Evolutionary conservation across 2,113 vertebrate species (phyloP).

Genomic region (Epinephelus lanceolatus): DNA sequence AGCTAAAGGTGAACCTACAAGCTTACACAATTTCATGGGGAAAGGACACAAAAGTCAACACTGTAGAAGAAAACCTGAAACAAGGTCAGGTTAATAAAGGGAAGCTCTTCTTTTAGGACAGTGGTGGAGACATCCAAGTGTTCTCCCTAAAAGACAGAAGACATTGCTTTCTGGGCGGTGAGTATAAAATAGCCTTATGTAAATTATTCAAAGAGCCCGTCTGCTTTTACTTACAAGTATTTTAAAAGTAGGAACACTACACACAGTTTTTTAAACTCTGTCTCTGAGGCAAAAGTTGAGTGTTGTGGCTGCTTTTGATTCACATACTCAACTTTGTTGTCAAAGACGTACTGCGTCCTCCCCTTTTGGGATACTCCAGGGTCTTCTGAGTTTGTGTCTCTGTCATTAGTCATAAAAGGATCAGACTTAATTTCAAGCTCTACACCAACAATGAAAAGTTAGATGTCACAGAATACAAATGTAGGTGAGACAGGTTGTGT

Average conservation of each 20-base stretch:
- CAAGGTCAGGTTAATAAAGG: constrained; percentile 22
- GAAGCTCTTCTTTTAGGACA: constrained; percentile 17
- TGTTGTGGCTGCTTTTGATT: neutral
- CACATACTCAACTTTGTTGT: neutral
- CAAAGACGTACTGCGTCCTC: neutral
- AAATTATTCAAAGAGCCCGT: constrained; percentile 75
- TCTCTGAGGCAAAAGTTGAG: constrained; percentile 7
- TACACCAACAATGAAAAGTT: neutral
- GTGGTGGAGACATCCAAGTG: neutral
- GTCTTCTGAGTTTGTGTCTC: neutral
- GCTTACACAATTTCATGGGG: neutral
- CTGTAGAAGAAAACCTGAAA: constrained; percentile 15
- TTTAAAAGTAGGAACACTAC: constrained; percentile 55
- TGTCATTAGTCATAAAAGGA: neutral
- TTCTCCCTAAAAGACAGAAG: constrained; percentile 30
- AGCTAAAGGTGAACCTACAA: neutral
- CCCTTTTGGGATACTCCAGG: too few species aligned
- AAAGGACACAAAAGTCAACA: neutral
- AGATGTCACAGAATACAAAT: neutral
- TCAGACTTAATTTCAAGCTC: neutral
- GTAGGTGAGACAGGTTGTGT: neutral
- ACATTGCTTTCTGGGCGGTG: constrained; percentile 25
- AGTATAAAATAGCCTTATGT: constrained; percentile 57
- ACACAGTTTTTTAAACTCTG: constrained; percentile 10
- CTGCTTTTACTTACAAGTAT: constrained; percentile 62